phyloP scores from a whole-genome alignment of 2,113 vertebrate species.

The Chionomys nivalis region DNA sequence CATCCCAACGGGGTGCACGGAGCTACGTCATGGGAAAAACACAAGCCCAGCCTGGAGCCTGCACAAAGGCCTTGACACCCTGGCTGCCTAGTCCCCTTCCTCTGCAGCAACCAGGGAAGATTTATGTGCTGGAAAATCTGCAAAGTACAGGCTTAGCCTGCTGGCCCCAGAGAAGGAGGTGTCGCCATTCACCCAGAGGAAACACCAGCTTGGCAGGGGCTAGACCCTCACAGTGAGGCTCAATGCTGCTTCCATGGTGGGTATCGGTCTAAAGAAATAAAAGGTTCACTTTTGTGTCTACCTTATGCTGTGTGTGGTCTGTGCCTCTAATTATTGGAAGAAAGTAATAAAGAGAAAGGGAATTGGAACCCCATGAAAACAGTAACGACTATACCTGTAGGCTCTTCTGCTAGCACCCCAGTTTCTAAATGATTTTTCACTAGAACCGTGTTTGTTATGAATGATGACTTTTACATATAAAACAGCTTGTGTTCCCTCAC shows the following conservation, averaged over 20 bases:
- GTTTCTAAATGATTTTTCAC: not conserved
- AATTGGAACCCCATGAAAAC: too few species aligned
- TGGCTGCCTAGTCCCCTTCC: not conserved
- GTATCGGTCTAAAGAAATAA: not conserved
- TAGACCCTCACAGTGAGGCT: not conserved
- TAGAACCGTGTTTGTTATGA: not conserved
- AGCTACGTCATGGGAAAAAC: not conserved
- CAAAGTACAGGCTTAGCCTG: not conserved
- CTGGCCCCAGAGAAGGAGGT: not conserved
- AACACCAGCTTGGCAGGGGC: not conserved
- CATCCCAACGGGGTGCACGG: accelerated
- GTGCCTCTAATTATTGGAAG: not conserved
- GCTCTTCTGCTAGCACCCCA: not conserved
- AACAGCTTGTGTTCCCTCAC: not conserved
- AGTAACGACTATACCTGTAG: accelerated
- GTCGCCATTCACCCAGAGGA: accelerated
- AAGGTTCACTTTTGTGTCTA: not conserved
- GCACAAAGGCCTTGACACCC: not conserved
- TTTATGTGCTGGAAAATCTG: slow-evolving; percentile 56
- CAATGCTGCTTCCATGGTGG: not conserved
- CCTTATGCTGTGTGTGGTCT: accelerated
- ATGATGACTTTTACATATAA: not conserved
- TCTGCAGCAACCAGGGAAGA: not conserved
- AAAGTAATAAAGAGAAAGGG: not conserved
- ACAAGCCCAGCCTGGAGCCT: not conserved